Conservation (phyloP, 1,140 invertebrate species). For the Sminthurinus signatus region DNA sequence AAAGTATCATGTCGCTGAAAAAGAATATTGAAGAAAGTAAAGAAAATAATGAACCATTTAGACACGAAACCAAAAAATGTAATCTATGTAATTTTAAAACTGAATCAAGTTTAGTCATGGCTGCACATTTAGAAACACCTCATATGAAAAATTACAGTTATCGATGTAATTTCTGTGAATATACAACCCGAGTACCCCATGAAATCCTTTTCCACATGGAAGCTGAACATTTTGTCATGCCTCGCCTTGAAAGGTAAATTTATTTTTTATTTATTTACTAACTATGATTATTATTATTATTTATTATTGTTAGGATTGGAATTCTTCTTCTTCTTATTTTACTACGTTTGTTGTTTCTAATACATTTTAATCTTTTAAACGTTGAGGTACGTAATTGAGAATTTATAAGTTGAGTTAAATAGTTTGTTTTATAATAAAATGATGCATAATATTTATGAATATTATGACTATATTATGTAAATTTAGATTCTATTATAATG, state of each 20-base stretch:
- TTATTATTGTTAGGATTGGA: too few species aligned
- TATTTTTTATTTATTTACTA: too few species aligned
- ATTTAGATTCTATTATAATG: too few species aligned
- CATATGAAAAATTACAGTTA: slow-evolving; percentile 82
- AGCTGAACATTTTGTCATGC: slow-evolving; percentile 72
- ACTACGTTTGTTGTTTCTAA: too few species aligned
- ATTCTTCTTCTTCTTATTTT: too few species aligned
- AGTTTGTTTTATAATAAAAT: too few species aligned
- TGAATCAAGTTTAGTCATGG: slow-evolving; percentile 77
- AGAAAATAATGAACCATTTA: slow-evolving; percentile 79
- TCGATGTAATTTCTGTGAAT: slow-evolving; percentile 75
- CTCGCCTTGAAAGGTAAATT: slow-evolving; percentile 62
- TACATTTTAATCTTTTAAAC: too few species aligned
- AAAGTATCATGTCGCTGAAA: slow-evolving; percentile 68
- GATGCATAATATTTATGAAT: too few species aligned
- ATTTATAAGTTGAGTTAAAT: too few species aligned
- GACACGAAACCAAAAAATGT: slow-evolving; percentile 72
- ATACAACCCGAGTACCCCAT: slow-evolving; percentile 73
- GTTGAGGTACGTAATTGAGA: too few species aligned
- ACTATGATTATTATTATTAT: too few species aligned
- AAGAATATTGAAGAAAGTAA: slow-evolving; percentile 81
- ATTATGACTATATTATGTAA: too few species aligned
- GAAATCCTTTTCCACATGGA: slow-evolving; percentile 90
- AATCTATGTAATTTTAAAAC: slow-evolving; percentile 88
- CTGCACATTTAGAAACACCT: slow-evolving; percentile 83